A percentile compares a stretch with the other conserved stretches of the same genome.
Evolutionary conservation across 2,888 invertebrate genomes (phyloP).

Genomic region (Scaeva pyrastri): DNA sequence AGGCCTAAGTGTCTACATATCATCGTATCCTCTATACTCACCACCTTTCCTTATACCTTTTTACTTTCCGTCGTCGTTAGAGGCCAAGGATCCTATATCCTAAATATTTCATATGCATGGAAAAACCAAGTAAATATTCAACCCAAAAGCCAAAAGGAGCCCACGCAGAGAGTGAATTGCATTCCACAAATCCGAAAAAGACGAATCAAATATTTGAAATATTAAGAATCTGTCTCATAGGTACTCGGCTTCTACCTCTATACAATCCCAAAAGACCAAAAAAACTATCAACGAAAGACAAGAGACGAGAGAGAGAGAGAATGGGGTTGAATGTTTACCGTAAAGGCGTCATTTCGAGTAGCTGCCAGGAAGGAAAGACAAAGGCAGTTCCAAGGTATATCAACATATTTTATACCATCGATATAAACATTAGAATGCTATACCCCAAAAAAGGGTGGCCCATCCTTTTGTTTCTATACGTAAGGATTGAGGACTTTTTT

Average conservation of each 20-base stretch:
- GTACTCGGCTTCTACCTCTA: slow-evolving; percentile 14
- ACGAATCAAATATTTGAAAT: slow-evolving; percentile 72
- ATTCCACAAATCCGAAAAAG: slow-evolving; percentile 54
- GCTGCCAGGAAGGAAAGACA: slow-evolving; percentile 45
- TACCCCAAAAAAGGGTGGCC: slow-evolving; percentile 5
- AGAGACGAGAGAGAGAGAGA: background rate
- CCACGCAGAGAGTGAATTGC: slow-evolving; percentile 45
- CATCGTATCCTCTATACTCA: background rate
- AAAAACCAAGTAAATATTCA: slow-evolving; percentile 55
- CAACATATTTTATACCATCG: slow-evolving; percentile 41
- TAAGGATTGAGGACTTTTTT: slow-evolving; percentile 24
- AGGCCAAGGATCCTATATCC: slow-evolving; percentile 1
- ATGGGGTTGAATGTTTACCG: background rate
- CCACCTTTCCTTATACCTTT: background rate
- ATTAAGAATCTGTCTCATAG: slow-evolving; percentile 54
- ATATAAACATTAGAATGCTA: slow-evolving; percentile 52
- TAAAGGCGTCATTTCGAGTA: slow-evolving; percentile 23
- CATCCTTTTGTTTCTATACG: slow-evolving; percentile 29
- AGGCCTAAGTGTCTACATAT: slow-evolving; percentile 46
- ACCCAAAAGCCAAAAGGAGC: slow-evolving; percentile 18
- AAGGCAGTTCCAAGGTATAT: slow-evolving; percentile 16
- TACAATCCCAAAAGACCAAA: background rate
- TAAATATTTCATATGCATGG: slow-evolving; percentile 56
- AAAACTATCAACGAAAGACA: background rate
- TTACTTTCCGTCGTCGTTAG: no score